Base-by-base conservation (phyloP, 2,113 vertebrate species). In the Catharus fuscescens region DNA sequence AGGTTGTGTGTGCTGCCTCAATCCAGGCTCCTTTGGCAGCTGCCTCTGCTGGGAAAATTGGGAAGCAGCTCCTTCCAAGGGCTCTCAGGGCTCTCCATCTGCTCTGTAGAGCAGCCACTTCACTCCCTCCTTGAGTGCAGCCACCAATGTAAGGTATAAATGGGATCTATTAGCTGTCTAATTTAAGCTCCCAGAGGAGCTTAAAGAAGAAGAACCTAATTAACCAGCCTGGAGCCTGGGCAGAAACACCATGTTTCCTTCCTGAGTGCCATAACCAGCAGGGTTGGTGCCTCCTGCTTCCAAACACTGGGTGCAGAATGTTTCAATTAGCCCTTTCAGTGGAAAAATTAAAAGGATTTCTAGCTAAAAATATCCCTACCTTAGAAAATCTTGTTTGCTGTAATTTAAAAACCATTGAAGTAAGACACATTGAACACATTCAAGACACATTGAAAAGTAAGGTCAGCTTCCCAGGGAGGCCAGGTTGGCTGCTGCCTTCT, bases 311-410 rank as follows among this genome's bases (percentile, higher is more conserved):
- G 44, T 71, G 64, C 79, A 88, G 76, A 94, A 83, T 78, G 80
- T 88, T 94, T 86, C 82, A 86, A 32, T 95, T 88, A 86, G 79
- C 61, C 45, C 56, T 93, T 94, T 50, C 80, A 71, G 61, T 80
- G 82, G 38, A n/a, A 62, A 80, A 91, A 54, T 34, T 56, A 56
- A 36, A 42, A 28, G 28, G 32, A 32, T 50, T 92, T 92, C 81
- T 54, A 47, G 67, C 91, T 95, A 92, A 96, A 96, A 95, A 89
- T 89, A 95, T 66, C 24, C 76, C 71, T 77, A 77, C 95, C 95
- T 86, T 80, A 74, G 67, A 73, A 86, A 83, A 52, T 32, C 47
- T 88, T 29, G 26, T 48, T 86, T 47, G 44, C 60, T 88, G 67
- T 36, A 70, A 60, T 92, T 96, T 40, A 70, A 83, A 88, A 84